Percentiles rank a stretch among this genome's conserved stretches.
These are phyloP conservation scores for Myzus persicae DNA, from an alignment of 1,140 invertebrate species.

Conservation along the genomic window DNA sequence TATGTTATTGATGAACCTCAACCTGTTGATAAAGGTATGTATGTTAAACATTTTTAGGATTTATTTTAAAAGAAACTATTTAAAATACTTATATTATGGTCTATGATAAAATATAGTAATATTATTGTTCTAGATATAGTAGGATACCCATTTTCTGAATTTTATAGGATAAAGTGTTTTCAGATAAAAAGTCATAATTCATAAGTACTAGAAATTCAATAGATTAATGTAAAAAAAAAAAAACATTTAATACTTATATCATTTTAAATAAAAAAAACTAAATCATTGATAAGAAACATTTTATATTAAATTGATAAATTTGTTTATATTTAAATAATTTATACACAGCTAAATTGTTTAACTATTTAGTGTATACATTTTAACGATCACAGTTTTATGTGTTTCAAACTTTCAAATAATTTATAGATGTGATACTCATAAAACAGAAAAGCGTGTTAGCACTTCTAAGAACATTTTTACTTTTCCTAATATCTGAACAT, in stretches of 20 bases:
- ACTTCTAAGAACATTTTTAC: not conserved
- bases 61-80: not conserved
- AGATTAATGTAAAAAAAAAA: too few relatives aligned
- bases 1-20: constrained; percentile 78
- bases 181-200: too few relatives aligned
- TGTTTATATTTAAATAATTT: not conserved
- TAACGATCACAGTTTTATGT: not conserved
- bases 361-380: too few relatives aligned
- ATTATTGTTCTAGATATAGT: too few relatives aligned
- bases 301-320: not conserved
- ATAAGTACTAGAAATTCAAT: too few relatives aligned
- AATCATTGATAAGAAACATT: not conserved
- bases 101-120: too few relatives aligned
- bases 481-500: not conserved
- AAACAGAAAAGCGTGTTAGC: not conserved
- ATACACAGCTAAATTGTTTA: not conserved
- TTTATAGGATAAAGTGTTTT: too few relatives aligned
- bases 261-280: not conserved
- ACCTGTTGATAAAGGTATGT: constrained; percentile 70
- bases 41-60: not conserved
- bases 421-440: not conserved
- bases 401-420: not conserved
- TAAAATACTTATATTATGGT: not conserved
- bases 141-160: too few relatives aligned
- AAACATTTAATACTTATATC: too few relatives aligned